Base-by-base conservation (phyloP, 2,888 invertebrate species). In the Mythimna vitellina region DNA sequence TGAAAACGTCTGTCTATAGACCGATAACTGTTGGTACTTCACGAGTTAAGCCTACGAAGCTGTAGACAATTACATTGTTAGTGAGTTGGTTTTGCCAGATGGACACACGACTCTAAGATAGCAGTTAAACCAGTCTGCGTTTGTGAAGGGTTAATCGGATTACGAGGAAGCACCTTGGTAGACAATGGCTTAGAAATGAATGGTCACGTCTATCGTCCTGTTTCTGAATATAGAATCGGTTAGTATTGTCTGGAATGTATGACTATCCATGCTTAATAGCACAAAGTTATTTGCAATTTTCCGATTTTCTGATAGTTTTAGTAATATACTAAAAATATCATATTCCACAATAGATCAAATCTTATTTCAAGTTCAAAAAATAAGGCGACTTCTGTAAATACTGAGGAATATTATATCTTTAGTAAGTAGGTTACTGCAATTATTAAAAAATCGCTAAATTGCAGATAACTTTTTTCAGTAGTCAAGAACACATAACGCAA, bases 111-210 rank as follows among this genome's bases (percentile, higher is more conserved):
- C 8, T 17, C 7, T 32, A 62, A 63, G 57, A 63, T 78, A 78
- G 14, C 32, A 78, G 53, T 9, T 63, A 32, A 70, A 35, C 51
- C 57, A 53, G 12, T 58, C 29, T 58, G 14, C 46, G 58, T 53
- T 53, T 63, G 4, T 53, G 14, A 46, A 68, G n/a, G 35, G 53
- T 53, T 29, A 70, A 57, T 46, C 42, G 57, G 57, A 63, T 78
- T 78, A 1, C 4, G 9, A 20, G 35, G 29, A 4, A 9, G 54
- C 38, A 38, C 6, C 42, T 10, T 32, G 49, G 29, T 38, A 63
- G 29, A 75, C 53, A 75, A 70, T 58, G 22, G 10, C 20, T 8
- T 17, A 35, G 46, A 58, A 63, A 22, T 63, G 6, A 71, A 63
- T 78, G 22, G n/a, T 14, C 25, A 56, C 17, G 20, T 62, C 51